These are phyloP conservation scores for Sparus aurata DNA, from an alignment of 2,797 vertebrate genomes.

Conservation along the genomic window DNA sequence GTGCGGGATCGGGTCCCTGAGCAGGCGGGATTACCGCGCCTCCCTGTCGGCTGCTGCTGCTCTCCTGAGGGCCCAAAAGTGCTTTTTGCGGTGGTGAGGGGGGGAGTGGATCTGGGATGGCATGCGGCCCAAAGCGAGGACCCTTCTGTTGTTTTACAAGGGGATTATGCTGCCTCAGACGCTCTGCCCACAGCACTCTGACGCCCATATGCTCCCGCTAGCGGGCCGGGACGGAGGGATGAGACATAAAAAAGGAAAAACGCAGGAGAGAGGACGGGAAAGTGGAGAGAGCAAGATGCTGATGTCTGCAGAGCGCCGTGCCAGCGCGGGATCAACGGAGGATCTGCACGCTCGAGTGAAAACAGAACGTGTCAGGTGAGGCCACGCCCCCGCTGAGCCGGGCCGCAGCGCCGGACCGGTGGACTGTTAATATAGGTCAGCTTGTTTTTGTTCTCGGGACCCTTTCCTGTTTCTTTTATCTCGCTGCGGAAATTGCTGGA, in stretches of 20 bases:
- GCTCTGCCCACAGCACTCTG: constrained; percentile 60
- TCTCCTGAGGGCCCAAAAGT: constrained; percentile 45
- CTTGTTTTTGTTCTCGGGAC: constrained; percentile 49
- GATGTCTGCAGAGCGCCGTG: constrained; percentile 42
- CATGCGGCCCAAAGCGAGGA: constrained; percentile 59
- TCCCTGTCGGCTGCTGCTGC: constrained; percentile 32
- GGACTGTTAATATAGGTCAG: constrained; percentile 52
- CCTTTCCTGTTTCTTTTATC: constrained; percentile 31
- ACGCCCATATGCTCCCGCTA: constrained; percentile 64
- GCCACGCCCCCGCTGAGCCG: constrained; percentile 29
- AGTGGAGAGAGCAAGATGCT: constrained; percentile 40
- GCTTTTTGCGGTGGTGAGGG: constrained; percentile 12
- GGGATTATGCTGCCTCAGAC: constrained; percentile 77
- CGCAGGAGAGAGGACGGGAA: neutral
- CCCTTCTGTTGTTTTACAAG: constrained; percentile 75
- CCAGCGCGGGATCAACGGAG: constrained; percentile 32
- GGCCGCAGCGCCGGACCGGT: neutral
- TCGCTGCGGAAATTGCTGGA: constrained; percentile 47
- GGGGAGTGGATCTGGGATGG: constrained; percentile 48
- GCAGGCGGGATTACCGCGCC: constrained; percentile 46
- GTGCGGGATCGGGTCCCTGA: constrained; percentile 25
- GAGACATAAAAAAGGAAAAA: constrained; percentile 15
- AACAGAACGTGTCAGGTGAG: constrained; percentile 24
- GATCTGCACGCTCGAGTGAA: constrained; percentile 18
- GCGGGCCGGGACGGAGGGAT: constrained; percentile 33